Evolutionary conservation across 2,888 invertebrate genomes (phyloP).

Genomic region (Amphipoea lucens): DNA sequence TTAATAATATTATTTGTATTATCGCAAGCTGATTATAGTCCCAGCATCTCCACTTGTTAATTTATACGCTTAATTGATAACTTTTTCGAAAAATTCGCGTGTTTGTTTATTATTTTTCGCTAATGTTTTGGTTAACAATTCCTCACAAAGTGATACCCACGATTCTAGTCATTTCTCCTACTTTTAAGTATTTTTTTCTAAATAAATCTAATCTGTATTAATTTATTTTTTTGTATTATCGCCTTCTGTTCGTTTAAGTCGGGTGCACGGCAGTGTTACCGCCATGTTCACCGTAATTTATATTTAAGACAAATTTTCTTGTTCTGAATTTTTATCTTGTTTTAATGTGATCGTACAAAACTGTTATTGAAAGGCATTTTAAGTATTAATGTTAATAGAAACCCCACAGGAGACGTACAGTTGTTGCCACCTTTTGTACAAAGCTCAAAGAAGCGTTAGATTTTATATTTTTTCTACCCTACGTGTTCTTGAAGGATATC

Average conservation of each 20-base stretch:
- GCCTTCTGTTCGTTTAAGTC: constrained; percentile 12
- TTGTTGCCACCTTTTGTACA: constrained; percentile 32
- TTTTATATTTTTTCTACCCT: constrained; percentile 65
- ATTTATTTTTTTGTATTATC: constrained; percentile 23
- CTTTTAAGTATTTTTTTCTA: constrained; percentile 39
- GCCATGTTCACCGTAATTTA: constrained; percentile 8
- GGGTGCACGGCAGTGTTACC: constrained; percentile 8
- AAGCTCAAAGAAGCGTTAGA: constrained; percentile 44
- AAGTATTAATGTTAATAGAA: background rate
- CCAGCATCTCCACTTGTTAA: constrained; percentile 18
- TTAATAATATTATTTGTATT: constrained; percentile 8
- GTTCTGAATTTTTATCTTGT: background rate
- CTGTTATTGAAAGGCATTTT: constrained; percentile 35
- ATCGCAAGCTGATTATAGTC: background rate
- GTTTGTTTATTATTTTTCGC: constrained; percentile 4
- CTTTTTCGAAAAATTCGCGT: constrained; percentile 27
- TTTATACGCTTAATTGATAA: constrained; percentile 12
- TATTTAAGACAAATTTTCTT: background rate
- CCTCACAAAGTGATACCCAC: constrained; percentile 55
- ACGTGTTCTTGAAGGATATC: constrained; percentile 64
- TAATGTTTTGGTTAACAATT: constrained; percentile 25
- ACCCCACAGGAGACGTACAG: background rate
- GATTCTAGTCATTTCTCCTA: constrained; percentile 70
- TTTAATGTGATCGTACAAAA: constrained; percentile 3
- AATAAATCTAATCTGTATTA: constrained; percentile 27